phyloP scores from a whole-genome alignment of 1,140 invertebrate genomes.

The Drosophila nigromelanica region DNA sequence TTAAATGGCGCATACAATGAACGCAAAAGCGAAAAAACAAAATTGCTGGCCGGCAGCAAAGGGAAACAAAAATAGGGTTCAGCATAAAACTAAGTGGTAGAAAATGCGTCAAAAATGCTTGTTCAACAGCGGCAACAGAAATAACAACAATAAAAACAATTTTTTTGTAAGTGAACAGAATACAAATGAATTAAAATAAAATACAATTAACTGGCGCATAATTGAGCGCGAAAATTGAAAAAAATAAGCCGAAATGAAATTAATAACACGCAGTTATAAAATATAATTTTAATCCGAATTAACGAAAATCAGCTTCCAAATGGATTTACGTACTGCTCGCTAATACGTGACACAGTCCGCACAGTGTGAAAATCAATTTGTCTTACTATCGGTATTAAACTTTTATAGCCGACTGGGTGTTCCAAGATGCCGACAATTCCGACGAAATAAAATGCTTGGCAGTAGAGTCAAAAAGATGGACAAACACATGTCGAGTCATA shows the following conservation, averaged over 20 bases:
- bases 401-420: too few species aligned
- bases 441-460: too few species aligned
- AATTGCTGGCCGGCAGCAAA: not conserved
- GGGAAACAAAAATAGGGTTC: slow-evolving; percentile 8
- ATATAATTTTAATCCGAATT: slow-evolving; percentile 35
- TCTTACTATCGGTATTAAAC: slow-evolving; percentile 39
- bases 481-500: too few species aligned
- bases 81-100: slow-evolving; percentile 54
- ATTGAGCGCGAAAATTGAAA: slow-evolving; percentile 70
- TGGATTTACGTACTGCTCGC: slow-evolving; percentile 31
- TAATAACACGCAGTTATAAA: slow-evolving; percentile 38
- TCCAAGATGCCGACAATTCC: too few species aligned
- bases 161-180: slow-evolving; percentile 3
- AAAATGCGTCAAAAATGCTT: slow-evolving; percentile 46
- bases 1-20: slow-evolving; percentile 58
- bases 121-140: slow-evolving; percentile 10
- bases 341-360: slow-evolving; percentile 5
- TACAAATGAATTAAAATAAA: slow-evolving; percentile 22
- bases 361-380: slow-evolving; percentile 65
- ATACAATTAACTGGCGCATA: slow-evolving; percentile 64
- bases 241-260: slow-evolving; percentile 20
- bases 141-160: slow-evolving; percentile 4
- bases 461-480: too few species aligned
- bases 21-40: slow-evolving; percentile 22
- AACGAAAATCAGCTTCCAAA: slow-evolving; percentile 38